These are phyloP conservation scores for Branchinecta lynchi DNA, from an alignment of 1,140 invertebrate genomes.

Conservation along the genomic window DNA sequence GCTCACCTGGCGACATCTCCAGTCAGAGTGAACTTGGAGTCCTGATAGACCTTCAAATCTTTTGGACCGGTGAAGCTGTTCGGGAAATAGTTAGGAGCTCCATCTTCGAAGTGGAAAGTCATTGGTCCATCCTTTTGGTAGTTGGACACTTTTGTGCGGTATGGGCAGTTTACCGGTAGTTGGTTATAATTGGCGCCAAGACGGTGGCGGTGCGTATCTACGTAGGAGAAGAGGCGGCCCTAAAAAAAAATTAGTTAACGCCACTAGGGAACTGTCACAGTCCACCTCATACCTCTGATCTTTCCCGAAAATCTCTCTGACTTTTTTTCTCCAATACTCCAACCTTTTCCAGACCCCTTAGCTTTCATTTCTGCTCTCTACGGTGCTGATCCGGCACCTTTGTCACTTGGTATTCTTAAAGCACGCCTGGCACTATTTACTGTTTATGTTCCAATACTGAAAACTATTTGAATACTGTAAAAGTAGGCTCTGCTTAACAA, in stretches of 20 bases:
- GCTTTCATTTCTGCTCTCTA: too few species aligned
- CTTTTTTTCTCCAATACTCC: too few species aligned
- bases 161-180: slow-evolving; percentile 50
- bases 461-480: too few species aligned
- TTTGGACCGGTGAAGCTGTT: slow-evolving; percentile 43
- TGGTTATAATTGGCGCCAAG: slow-evolving; percentile 47
- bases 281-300: too few species aligned
- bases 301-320: too few species aligned
- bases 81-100: slow-evolving; percentile 46
- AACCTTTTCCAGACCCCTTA: too few species aligned
- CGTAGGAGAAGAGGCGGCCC: slow-evolving; percentile 47
- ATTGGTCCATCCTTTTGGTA: slow-evolving; percentile 45
- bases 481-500: too few species aligned
- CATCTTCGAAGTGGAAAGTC: slow-evolving; percentile 27
- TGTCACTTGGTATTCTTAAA: too few species aligned
- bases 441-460: too few species aligned
- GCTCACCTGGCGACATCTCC: slow-evolving; percentile 34
- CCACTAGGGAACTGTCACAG: too few species aligned
- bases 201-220: slow-evolving; percentile 47
- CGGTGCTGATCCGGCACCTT: too few species aligned
- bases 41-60: slow-evolving; percentile 22
- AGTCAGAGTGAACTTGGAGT: slow-evolving; percentile 23
- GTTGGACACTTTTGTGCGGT: slow-evolving; percentile 31
- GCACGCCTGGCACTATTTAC: too few species aligned
- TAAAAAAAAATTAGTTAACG: slow-evolving; percentile 21